Base-by-base conservation (phyloP, 2,888 invertebrate genomes). In the Corythucha ciliata region DNA sequence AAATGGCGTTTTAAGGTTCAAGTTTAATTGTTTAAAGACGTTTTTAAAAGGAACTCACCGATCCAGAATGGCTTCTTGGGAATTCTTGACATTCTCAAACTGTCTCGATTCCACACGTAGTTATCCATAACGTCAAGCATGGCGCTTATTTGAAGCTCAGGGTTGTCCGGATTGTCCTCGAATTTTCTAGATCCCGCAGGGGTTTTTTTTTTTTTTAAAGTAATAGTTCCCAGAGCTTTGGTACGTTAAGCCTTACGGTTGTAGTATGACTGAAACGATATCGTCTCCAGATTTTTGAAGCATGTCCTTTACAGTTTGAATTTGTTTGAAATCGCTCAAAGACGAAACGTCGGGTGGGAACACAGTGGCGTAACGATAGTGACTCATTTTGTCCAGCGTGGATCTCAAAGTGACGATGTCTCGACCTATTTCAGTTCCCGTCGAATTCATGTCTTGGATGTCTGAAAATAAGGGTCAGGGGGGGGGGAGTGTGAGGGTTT, bases 171-270 rank as follows among this genome's bases (percentile, higher is more conserved):
- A 14, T 52, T 39, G 4, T 10, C 26, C 4, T 45, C 47, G 33
- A 53, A 47, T 37, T 44, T 40, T 22, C 50, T 53, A n/a, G n/a
- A n/a, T n/a, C n/a, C n/a, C n/a, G n/a, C n/a, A n/a, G n/a, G n/a
- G n/a, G n/a, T n/a, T n/a, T n/a, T n/a, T n/a, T n/a, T n/a, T n/a
- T n/a, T n/a, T n/a, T n/a, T n/a, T n/a, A n/a, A n/a, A n/a, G n/a
- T n/a, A n/a, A n/a, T n/a, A n/a, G n/a, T n/a, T n/a, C n/a, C n/a
- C n/a, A n/a, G n/a, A n/a, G n/a, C n/a, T n/a, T n/a, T n/a, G n/a
- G n/a, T n/a, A n/a, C n/a, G n/a, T n/a, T n/a, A n/a, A n/a, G n/a
- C 73, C 77, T 75, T 68, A 87, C 87, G 82, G 81, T 65, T 83
- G 80, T 72, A 84, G 77, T 37, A 84, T 74, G 39, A 83, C 71